Conservation (phyloP, 2,797 vertebrate genomes). For the Alosa sapidissima region DNA sequence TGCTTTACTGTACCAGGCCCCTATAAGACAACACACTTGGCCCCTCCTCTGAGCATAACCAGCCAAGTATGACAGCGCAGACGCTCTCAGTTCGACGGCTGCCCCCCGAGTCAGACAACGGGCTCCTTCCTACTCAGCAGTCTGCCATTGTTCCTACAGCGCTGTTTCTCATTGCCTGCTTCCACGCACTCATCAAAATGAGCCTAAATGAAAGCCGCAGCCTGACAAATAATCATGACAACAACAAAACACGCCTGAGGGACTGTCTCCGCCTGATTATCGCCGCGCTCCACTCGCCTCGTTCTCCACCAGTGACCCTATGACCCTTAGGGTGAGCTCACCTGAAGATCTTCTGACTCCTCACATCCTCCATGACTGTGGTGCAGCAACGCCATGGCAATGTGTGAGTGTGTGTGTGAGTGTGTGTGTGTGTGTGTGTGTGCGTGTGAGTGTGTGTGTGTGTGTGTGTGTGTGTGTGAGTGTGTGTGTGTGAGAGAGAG, state of each 20-base stretch:
- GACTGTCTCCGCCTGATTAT: background rate
- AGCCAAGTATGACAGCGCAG: too few relatives aligned
- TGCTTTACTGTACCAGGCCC: background rate
- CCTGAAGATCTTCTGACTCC: background rate
- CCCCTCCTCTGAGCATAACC: too few relatives aligned
- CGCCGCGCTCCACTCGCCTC: too few relatives aligned
- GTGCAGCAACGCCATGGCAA: background rate
- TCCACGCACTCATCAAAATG: background rate
- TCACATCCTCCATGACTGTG: background rate
- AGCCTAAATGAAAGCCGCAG: background rate
- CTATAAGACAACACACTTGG: background rate
- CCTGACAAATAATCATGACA: background rate
- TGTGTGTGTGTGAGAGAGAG: background rate
- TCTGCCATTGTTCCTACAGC: background rate
- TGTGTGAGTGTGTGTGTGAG: constrained; percentile 6
- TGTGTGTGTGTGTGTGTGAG: constrained; percentile 13
- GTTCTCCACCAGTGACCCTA: background rate
- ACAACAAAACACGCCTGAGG: background rate
- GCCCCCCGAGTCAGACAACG: background rate
- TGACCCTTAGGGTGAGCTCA: background rate
- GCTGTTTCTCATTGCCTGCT: background rate
- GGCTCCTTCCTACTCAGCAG: background rate
- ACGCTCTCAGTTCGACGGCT: background rate
- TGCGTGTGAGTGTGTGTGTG: constrained; percentile 8
- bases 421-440: constrained; percentile 18